Evolutionary conservation across 2,888 invertebrate genomes (phyloP).

Genomic region (Syritta pipiens): DNA sequence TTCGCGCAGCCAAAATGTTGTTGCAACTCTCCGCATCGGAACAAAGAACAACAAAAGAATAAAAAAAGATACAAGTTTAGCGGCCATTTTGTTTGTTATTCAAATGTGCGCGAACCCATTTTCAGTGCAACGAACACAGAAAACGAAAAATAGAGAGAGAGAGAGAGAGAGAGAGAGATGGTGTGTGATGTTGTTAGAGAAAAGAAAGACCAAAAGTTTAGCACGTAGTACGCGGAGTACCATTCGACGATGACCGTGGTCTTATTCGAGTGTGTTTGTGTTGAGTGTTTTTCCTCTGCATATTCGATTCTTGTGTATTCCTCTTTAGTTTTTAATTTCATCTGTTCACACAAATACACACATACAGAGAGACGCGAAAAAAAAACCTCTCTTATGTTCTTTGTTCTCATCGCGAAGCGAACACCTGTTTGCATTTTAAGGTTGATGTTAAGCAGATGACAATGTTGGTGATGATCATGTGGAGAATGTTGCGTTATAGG

Average conservation of each 20-base stretch:
- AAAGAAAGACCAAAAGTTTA: too few species aligned
- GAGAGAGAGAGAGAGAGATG: too few species aligned
- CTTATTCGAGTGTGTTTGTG: constrained; percentile 2
- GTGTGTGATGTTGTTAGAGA: too few species aligned
- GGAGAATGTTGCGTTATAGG: background rate
- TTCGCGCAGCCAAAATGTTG: too few species aligned
- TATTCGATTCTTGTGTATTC: constrained; percentile 40
- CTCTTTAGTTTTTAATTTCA: constrained; percentile 20
- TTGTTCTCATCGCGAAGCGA: constrained; percentile 21
- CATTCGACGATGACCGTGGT: constrained; percentile 19
- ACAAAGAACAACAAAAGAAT: too few species aligned
- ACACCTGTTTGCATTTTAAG: constrained; percentile 58
- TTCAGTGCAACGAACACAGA: constrained; percentile 44
- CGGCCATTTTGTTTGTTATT: constrained; percentile 63
- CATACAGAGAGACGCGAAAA: too few species aligned
- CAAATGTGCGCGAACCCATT: constrained; percentile 57
- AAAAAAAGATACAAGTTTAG: constrained; percentile 5
- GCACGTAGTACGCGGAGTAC: constrained; percentile 4
- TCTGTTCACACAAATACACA: constrained; percentile 4
- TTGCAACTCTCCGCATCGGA: too few species aligned
- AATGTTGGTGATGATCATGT: constrained; percentile 5
- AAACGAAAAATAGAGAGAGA: too few species aligned
- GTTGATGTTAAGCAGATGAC: constrained; percentile 32
- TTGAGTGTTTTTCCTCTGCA: constrained; percentile 23
- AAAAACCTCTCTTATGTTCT: constrained; percentile 11